These are phyloP conservation scores for Lasioglossum pauxillum DNA, from an alignment of 2,888 invertebrate species.

Conservation along the genomic window DNA sequence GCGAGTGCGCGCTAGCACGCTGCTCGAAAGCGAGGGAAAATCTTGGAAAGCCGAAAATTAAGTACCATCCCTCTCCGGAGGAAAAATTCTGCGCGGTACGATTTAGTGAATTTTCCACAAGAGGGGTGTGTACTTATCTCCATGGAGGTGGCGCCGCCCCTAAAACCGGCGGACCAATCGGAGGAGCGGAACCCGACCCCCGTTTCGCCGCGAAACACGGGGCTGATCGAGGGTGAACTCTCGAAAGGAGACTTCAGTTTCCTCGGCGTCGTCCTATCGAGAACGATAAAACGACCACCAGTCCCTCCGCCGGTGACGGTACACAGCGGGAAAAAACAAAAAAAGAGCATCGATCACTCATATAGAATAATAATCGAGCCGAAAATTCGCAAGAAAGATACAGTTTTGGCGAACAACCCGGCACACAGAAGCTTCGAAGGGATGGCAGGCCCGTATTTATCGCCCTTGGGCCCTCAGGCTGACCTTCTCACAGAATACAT, in stretches of 20 bases:
- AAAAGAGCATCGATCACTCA: not conserved
- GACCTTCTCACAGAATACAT: slow-evolving; percentile 96
- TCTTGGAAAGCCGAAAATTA: slow-evolving; percentile 45
- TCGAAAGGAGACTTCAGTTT: slow-evolving; percentile 59
- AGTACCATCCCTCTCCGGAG: slow-evolving; percentile 44
- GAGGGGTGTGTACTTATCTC: slow-evolving; percentile 63
- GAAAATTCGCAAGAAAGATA: not conserved
- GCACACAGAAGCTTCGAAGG: slow-evolving; percentile 17
- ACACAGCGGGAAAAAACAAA: not conserved
- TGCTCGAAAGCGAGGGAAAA: slow-evolving; percentile 27
- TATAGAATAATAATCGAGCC: not conserved
- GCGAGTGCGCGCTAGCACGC: not conserved
- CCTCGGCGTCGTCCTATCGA: slow-evolving; percentile 62
- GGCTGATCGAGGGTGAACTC: slow-evolving; percentile 62
- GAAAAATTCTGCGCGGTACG: slow-evolving; percentile 56
- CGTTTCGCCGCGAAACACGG: slow-evolving; percentile 35
- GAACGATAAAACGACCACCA: slow-evolving; percentile 53
- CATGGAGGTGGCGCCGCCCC: slow-evolving; percentile 46
- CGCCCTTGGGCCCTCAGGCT: slow-evolving; percentile 90
- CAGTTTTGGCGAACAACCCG: slow-evolving; percentile 34
- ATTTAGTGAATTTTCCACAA: slow-evolving; percentile 65
- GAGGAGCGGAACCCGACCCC: slow-evolving; percentile 48
- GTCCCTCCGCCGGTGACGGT: slow-evolving; percentile 38
- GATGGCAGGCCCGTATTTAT: slow-evolving; percentile 95
- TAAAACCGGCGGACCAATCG: slow-evolving; percentile 43